Evolutionary conservation across 2,888 invertebrate species (phyloP), one percentile per base, ranked within the genome.

Genomic region (Ceratothoa steindachneri): DNA sequence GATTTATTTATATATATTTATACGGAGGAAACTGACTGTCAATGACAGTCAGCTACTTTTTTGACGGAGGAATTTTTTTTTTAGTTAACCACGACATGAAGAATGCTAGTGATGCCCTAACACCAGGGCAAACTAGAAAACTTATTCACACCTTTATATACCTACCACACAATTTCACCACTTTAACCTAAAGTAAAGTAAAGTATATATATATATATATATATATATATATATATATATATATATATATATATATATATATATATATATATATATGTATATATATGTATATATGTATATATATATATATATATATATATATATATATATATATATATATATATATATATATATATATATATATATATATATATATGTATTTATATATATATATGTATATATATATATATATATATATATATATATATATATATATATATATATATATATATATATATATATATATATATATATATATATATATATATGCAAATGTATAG

Each of bases 341-440:
- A 66, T 66, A 66, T 28, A 66, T 66, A 66, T 66, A 66, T 28
- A 66, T 66, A 66, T 66, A 66, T 28, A 67, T 30, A 67, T 67
- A 67, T 67, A 67, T 29, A 67, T 67, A 28, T 67, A 29, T 24
- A 70, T 70, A 70, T 60, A 60, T 70, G 30, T 60, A 60, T 60
- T 28, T 70, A 64, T 64, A 29, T 30, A 70, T 70, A 70, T 3
- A 70, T 70, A 60, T 64, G 30, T 70, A 70, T 70, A 64, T 70
- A 55, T 69, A 65, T 70, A 60, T 64, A 70, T 70, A 60, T 70
- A 70, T 70, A 29, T 70, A 70, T 70, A 70, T 70, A 70, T 70
- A 70, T 70, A 70, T 70, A 70, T 64, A 70, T 70, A 70, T 70
- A 64, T 70, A 70, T 70, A 70, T 70, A 70, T 70, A 70, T 70